These are phyloP conservation scores for Thereva unica DNA, from an alignment of 2,888 invertebrate species.

Conservation along the genomic window DNA sequence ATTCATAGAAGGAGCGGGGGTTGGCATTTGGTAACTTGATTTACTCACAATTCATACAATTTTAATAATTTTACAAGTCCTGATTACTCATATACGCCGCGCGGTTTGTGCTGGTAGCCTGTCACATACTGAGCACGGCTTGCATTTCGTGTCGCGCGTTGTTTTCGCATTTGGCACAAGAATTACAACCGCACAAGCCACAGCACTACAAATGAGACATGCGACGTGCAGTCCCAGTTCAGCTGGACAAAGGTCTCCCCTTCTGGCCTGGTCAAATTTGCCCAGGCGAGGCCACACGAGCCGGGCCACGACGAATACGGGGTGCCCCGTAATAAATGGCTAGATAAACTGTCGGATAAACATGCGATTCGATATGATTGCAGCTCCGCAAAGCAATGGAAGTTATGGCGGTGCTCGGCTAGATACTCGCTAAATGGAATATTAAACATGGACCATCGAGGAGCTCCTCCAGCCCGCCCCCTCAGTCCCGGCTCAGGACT, in stretches of 20 bases:
- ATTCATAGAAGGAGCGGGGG: too few relatives aligned
- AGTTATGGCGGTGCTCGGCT: slow-evolving; percentile 21
- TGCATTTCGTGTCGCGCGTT: slow-evolving; percentile 23
- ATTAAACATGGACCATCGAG: slow-evolving; percentile 20
- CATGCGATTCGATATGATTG: slow-evolving; percentile 21
- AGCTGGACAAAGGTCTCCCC: slow-evolving; percentile 6
- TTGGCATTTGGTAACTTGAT: too few relatives aligned
- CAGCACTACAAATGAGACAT: slow-evolving; percentile 17
- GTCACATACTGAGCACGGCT: slow-evolving; percentile 18
- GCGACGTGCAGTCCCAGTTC: slow-evolving; percentile 4
- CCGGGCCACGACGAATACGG: slow-evolving; percentile 1
- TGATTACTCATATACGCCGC: background rate
- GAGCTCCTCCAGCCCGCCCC: slow-evolving; percentile 2
- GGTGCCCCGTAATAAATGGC: slow-evolving; percentile 27
- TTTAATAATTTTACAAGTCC: background rate
- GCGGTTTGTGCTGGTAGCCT: background rate
- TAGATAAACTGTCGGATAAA: slow-evolving; percentile 33
- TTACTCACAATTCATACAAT: too few relatives aligned
- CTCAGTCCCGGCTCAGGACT: slow-evolving; percentile 9
- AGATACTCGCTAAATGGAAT: slow-evolving; percentile 29
- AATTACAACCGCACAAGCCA: slow-evolving; percentile 17
- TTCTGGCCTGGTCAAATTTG: background rate
- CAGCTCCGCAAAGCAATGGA: slow-evolving; percentile 13
- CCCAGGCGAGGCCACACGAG: background rate
- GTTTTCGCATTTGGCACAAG: slow-evolving; percentile 26